Base-by-base conservation (phyloP, 2,888 invertebrate genomes). In the Ischnura elegans region DNA sequence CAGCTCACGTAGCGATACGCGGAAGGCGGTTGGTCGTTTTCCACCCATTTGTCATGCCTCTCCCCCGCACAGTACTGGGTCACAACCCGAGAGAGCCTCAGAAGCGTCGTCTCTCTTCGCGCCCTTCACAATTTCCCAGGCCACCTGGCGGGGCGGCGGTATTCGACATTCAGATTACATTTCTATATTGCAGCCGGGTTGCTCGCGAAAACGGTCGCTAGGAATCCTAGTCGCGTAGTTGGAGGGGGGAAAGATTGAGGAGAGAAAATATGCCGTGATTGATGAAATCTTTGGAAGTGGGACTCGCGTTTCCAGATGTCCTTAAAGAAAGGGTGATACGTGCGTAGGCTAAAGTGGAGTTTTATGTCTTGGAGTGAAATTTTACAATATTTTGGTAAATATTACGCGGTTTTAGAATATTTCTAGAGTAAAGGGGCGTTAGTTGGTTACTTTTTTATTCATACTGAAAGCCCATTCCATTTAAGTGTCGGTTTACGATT, bases 81-180 rank as follows among this genome's bases (percentile, higher is more conserved):
- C 76, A 13, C 76, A 76, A 76, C 76, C 76, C 76, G n/a, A n/a
- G n/a, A n/a, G n/a, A n/a, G n/a, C 36, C 36, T 36, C 13, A 13
- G 10, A 29, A 10, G 66, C 29, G 36, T 16, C 8, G 10, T 21
- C 29, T 29, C 66, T 36, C n/a, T n/a, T 61, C 61, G n/a, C 61
- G 25, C 61, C 61, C 3, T 61, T 36, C n/a, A 76, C 76, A 25
- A 25, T 61, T n/a, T 51, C 61, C 61, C 25, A 25, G 76, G n/a
- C 76, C 76, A 76, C 76, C 76, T 76, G 76, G 76, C 36, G 2
- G 61, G 25, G 61, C 47, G 16, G 36, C 76, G 36, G 76, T 36
- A 36, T 76, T 36, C 76, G 76, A 76, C 76, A 76, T 76, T 76
- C 76, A 76, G 36, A 76, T 76, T 76, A 76, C 76, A 76, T 36